Percentiles rank a stretch among this genome's conserved stretches.
Conservation (phyloP, 2,113 vertebrate genomes). For the Hucho hucho region DNA sequence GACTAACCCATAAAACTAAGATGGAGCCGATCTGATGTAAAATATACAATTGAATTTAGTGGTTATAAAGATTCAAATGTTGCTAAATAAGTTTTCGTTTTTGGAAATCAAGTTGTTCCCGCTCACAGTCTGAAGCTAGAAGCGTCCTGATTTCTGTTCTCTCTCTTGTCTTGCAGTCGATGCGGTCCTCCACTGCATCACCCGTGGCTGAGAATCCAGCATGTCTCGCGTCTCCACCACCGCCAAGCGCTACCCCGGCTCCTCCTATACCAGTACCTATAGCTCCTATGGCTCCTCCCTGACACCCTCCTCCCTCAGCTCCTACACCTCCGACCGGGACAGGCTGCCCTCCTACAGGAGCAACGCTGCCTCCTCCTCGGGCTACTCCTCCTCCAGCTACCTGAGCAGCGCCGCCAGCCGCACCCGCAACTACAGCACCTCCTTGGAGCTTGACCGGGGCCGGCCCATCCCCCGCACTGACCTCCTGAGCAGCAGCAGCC, state of each 20-base stretch:
- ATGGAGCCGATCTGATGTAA: too few relatives aligned
- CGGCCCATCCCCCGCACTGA: constrained; percentile 79
- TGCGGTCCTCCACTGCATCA: constrained; percentile 77
- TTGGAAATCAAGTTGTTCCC: too few relatives aligned
- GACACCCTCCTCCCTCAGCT: constrained; percentile 77
- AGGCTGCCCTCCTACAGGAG: constrained; percentile 70
- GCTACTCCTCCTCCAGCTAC: constrained; percentile 71
- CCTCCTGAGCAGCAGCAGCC: constrained; percentile 65
- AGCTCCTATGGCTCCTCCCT: constrained; percentile 82
- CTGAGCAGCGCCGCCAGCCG: constrained; percentile 69
- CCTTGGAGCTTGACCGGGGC: constrained; percentile 75
- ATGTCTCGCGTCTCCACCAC: constrained; percentile 88
- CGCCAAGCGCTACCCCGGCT: constrained; percentile 84
- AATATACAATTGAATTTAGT: too few relatives aligned
- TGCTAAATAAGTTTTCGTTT: too few relatives aligned
- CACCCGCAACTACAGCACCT: constrained; percentile 73
- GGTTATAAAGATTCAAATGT: too few relatives aligned
- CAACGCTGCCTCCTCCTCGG: constrained; percentile 70
- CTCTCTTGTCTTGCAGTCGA: constrained; percentile 71
- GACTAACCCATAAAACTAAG: too few relatives aligned
- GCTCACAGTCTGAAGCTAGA: too few relatives aligned
- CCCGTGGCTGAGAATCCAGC: constrained; percentile 75
- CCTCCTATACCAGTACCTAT: constrained; percentile 82
- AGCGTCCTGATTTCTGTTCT: too few relatives aligned
- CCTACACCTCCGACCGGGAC: constrained; percentile 80